These are phyloP conservation scores for Eolophus roseicapilla DNA, from an alignment of 2,113 vertebrate species.

Conservation along the genomic window DNA sequence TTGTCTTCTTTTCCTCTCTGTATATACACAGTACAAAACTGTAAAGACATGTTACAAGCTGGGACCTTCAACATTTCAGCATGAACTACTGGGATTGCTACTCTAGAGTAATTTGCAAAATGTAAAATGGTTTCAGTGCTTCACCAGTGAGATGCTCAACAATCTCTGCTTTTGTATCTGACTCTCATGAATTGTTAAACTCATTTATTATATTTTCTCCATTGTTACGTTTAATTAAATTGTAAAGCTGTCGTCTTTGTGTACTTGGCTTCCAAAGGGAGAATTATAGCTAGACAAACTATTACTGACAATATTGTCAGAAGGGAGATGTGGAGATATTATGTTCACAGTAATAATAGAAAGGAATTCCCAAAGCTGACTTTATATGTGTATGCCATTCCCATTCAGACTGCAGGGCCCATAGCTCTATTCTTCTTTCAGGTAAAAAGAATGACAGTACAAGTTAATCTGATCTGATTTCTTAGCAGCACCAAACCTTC, in stretches of 20 bases:
- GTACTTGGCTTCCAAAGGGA: conserved; percentile 50
- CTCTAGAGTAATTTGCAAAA: neutral
- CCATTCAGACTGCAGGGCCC: conserved; percentile 38
- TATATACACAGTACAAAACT: neutral
- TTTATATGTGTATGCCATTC: conserved; percentile 26
- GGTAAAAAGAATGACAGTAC: neutral
- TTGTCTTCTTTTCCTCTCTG: neutral
- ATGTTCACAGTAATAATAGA: conserved; percentile 53
- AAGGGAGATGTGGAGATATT: conserved; percentile 57
- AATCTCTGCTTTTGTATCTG: neutral
- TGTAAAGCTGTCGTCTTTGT: conserved; percentile 48
- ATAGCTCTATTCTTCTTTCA: neutral
- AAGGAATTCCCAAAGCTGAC: conserved; percentile 64
- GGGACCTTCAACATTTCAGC: neutral
- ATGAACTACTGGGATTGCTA: neutral
- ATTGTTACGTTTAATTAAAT: conserved; percentile 69
- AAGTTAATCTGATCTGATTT: neutral
- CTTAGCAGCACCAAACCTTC: neutral
- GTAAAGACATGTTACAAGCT: neutral
- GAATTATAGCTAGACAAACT: conserved; percentile 65
- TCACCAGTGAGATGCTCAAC: neutral
- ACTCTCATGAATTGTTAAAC: neutral
- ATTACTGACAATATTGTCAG: conserved; percentile 69
- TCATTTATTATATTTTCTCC: conserved; percentile 36
- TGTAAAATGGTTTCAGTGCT: neutral